Percentiles rank a stretch among this genome's conserved stretches.
Evolutionary conservation across 2,888 invertebrate genomes (phyloP).

Genomic region (Platypus cylindrus): DNA sequence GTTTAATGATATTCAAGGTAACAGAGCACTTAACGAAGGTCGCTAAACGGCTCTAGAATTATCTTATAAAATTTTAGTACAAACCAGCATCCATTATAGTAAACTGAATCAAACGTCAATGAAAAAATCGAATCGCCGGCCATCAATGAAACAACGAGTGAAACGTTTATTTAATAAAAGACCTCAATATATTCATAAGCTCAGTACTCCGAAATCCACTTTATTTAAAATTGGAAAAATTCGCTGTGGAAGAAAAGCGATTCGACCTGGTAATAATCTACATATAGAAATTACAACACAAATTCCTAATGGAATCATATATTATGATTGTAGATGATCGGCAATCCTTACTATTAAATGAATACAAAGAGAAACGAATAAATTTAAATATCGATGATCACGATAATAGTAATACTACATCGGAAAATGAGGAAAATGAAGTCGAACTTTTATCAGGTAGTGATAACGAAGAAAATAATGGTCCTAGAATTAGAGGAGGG

Average conservation of each 20-base stretch:
- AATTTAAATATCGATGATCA: constrained; percentile 26
- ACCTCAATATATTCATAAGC: constrained; percentile 21
- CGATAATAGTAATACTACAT: no score
- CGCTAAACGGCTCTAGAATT: background rate
- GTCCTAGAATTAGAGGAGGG: no score
- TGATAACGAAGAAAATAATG: no score
- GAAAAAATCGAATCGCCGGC: constrained; percentile 10
- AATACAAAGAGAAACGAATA: constrained; percentile 34
- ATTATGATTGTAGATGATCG: constrained; percentile 34
- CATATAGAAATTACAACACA: background rate
- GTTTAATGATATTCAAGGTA: constrained; percentile 35
- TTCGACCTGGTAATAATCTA: constrained; percentile 1
- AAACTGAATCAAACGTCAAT: constrained; percentile 22
- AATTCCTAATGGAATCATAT: constrained; percentile 1
- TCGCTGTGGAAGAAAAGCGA: constrained; percentile 7
- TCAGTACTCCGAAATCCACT: constrained; percentile 19
- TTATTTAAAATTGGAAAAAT: constrained; percentile 12
- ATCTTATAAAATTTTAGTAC: no score
- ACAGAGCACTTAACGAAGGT: background rate
- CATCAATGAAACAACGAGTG: constrained; percentile 16
- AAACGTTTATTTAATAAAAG: constrained; percentile 21
- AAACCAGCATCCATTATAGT: constrained; percentile 26
- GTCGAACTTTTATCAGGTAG: constrained; percentile 22
- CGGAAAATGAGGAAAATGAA: constrained; percentile 29
- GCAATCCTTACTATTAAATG: constrained; percentile 46